phyloP scores from a whole-genome alignment of 2,888 invertebrate genomes.

The Rhimphoctona megacephalus region DNA sequence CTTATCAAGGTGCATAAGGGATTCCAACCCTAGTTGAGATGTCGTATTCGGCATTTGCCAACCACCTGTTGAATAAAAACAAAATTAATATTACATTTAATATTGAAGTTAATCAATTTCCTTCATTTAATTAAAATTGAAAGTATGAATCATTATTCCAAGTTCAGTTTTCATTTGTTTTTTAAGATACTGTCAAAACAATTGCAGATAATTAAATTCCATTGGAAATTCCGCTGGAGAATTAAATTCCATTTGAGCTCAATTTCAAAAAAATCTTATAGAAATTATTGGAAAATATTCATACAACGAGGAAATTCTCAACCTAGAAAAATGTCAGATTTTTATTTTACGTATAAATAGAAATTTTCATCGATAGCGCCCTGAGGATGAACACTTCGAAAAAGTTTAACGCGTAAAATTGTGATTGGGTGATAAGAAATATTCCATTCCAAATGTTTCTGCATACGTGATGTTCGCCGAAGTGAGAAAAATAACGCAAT shows the following conservation, averaged over 20 bases:
- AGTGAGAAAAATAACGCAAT: neutral
- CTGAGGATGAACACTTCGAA: neutral
- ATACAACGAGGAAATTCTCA: too few species aligned
- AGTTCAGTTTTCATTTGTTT: neutral
- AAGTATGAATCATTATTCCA: neutral
- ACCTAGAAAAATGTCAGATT: neutral
- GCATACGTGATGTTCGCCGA: neutral
- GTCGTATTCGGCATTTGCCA: slow-evolving; percentile 91
- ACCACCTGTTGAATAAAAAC: slow-evolving; percentile 87
- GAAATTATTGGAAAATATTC: too few species aligned
- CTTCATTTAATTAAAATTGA: neutral
- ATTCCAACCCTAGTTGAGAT: slow-evolving; percentile 95
- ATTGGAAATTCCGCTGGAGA: too few species aligned
- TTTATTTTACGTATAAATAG: neutral
- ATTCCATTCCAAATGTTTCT: neutral
- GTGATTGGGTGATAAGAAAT: neutral
- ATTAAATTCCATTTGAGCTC: too few species aligned
- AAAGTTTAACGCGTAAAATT: neutral
- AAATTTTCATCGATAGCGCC: neutral
- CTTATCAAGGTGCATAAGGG: slow-evolving; percentile 94
- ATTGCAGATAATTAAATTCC: too few species aligned
- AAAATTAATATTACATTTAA: neutral
- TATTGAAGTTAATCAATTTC: neutral
- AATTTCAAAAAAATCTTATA: too few species aligned
- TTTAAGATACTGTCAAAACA: neutral